Percentiles rank a stretch among this genome's conserved stretches.
phyloP scores from a whole-genome alignment of 2,113 vertebrate species.

The Muntiacus muntjak region DNA sequence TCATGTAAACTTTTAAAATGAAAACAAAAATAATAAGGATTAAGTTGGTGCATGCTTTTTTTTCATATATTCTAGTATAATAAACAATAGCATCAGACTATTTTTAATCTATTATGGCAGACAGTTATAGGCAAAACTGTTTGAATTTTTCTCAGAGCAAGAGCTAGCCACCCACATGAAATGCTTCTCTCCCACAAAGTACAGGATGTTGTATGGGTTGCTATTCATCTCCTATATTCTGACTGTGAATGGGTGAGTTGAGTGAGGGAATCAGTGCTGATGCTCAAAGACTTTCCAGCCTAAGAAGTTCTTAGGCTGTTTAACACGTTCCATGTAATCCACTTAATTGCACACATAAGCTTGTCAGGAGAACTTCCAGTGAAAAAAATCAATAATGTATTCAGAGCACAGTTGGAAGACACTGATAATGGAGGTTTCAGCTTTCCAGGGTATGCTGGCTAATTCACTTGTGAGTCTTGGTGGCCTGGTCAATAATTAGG shows the following conservation, averaged over 20 bases:
- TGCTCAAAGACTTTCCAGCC: not conserved
- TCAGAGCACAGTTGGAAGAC: constrained; percentile 27
- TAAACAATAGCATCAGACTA: constrained; percentile 57
- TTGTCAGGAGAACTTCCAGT: constrained; percentile 64
- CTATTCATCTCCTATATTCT: constrained; percentile 64
- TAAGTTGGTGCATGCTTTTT: not conserved
- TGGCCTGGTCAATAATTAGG: constrained; percentile 34
- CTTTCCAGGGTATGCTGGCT: not conserved
- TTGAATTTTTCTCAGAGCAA: constrained; percentile 70
- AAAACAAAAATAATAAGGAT: not conserved
- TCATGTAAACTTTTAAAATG: not conserved
- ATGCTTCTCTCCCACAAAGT: constrained; percentile 56
- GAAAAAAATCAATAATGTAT: constrained; percentile 39
- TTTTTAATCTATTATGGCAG: constrained; percentile 63
- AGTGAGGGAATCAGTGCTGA: constrained; percentile 12
- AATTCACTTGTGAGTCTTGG: constrained; percentile 7
- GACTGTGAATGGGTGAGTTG: not conserved
- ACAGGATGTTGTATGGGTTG: constrained; percentile 13
- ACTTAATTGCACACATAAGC: constrained; percentile 71
- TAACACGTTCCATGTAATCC: constrained; percentile 65
- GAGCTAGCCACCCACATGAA: constrained; percentile 65
- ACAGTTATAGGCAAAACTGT: constrained; percentile 65
- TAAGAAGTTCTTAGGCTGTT: constrained; percentile 63
- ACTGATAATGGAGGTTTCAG: constrained; percentile 12
- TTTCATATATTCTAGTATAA: not conserved